Evolutionary conservation across 2,797 vertebrate species (phyloP).

Genomic region (Lepus townsendii): DNA sequence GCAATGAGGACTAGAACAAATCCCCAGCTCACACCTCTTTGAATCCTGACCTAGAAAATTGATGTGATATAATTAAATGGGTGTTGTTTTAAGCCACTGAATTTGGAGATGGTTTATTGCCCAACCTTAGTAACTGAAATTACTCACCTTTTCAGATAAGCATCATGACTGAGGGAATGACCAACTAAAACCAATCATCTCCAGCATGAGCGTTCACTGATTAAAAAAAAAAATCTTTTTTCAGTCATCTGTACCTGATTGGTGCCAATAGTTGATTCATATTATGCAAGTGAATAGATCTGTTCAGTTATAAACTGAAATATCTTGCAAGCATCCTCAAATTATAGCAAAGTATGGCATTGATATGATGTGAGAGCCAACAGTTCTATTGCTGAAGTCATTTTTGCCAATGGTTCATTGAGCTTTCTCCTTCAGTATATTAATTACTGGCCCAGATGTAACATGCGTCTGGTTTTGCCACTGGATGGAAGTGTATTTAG

Average conservation of each 20-base stretch:
- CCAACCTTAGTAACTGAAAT: background rate
- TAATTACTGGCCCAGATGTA: background rate
- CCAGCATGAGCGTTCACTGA: background rate
- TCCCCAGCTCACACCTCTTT: background rate
- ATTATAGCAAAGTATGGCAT: background rate
- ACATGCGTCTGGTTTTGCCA: background rate
- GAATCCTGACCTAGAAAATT: background rate
- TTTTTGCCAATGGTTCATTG: background rate
- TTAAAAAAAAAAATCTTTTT: background rate
- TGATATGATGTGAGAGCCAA: background rate
- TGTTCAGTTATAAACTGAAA: background rate
- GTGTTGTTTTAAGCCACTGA: background rate
- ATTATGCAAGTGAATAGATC: background rate
- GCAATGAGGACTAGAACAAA: background rate
- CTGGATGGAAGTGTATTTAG: background rate
- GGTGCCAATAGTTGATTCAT: background rate
- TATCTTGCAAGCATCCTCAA: background rate
- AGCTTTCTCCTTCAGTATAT: background rate
- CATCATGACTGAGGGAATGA: background rate
- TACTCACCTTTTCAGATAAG: background rate
- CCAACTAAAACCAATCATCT: background rate
- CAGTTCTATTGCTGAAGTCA: background rate
- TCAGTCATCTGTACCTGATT: background rate
- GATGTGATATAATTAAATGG: background rate
- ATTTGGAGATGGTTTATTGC: background rate